These are phyloP conservation scores for Podarcis lilfordi DNA, from an alignment of 2,797 vertebrate species.

Conservation along the genomic window DNA sequence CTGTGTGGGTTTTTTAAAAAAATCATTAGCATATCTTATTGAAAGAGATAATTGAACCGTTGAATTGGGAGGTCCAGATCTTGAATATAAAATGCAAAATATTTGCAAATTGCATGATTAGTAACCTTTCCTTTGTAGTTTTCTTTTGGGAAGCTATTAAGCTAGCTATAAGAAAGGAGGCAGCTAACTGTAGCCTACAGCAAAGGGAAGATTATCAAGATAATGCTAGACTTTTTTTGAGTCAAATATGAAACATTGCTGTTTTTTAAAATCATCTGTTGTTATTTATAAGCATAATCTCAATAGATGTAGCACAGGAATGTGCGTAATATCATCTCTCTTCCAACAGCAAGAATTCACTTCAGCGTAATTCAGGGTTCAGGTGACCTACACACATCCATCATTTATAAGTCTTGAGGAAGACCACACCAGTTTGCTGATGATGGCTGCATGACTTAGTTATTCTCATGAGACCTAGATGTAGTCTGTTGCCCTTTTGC, in stretches of 20 bases:
- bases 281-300: constrained; percentile 40
- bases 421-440: constrained; percentile 34
- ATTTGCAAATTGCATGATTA: background rate
- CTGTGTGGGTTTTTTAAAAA: constrained; percentile 21
- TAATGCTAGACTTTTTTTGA: constrained; percentile 8
- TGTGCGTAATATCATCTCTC: background rate
- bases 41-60: constrained; percentile 22
- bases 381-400: constrained; percentile 50
- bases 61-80: constrained; percentile 2
- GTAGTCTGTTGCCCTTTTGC: constrained; percentile 53
- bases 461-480: constrained; percentile 53
- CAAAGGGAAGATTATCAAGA: constrained; percentile 15
- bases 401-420: constrained; percentile 49
- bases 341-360: constrained; percentile 29
- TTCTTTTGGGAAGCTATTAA: constrained; percentile 22
- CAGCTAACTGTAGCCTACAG: background rate
- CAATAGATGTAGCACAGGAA: constrained; percentile 26
- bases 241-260: constrained; percentile 10
- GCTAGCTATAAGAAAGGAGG: background rate
- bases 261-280: constrained; percentile 23
- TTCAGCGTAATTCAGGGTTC: constrained; percentile 28
- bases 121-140: background rate
- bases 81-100: constrained; percentile 8
- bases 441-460: constrained; percentile 51
- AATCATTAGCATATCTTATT: constrained; percentile 16